These are phyloP conservation scores for Sebastiscus tertius DNA, from an alignment of 2,797 vertebrate species.

Conservation along the genomic window DNA sequence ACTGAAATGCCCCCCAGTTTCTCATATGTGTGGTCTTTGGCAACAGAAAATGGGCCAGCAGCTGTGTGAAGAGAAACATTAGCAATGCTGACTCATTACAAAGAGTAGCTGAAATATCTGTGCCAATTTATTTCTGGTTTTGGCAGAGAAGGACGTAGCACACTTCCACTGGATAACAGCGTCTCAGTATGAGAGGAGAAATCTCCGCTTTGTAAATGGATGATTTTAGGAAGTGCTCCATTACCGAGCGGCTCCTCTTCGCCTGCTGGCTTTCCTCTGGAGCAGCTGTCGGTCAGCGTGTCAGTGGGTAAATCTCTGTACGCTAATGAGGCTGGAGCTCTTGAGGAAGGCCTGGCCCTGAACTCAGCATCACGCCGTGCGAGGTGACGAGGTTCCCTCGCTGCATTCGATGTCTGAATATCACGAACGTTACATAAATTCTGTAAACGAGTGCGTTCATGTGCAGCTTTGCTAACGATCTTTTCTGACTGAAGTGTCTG, in stretches of 20 bases:
- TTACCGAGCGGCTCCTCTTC: conserved; percentile 39
- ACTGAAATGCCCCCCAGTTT: conserved; percentile 47
- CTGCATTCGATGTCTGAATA: conserved; percentile 22
- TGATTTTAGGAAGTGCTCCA: conserved; percentile 64
- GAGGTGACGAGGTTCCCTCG: conserved; percentile 66
- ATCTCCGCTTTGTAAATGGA: conserved; percentile 46
- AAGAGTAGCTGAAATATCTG: conserved; percentile 46
- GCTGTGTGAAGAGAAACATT: conserved; percentile 68
- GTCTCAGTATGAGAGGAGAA: conserved; percentile 40
- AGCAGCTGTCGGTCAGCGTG: conserved; percentile 78
- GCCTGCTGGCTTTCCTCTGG: conserved; percentile 65
- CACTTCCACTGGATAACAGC: conserved; percentile 37
- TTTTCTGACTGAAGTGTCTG: neutral
- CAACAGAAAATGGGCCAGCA: conserved; percentile 57
- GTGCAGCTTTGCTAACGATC: neutral
- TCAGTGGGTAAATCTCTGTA: conserved; percentile 70
- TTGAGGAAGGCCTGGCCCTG: conserved; percentile 61
- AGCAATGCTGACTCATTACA: conserved; percentile 68
- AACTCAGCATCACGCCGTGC: conserved; percentile 41
- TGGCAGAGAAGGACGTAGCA: conserved; percentile 43
- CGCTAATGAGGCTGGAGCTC: conserved; percentile 66
- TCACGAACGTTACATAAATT: neutral
- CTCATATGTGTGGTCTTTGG: conserved; percentile 70
- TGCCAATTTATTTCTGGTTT: conserved; percentile 61
- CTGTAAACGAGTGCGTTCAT: neutral